phyloP scores from a whole-genome alignment of 2,797 vertebrate species.

The Spea hammondii region DNA sequence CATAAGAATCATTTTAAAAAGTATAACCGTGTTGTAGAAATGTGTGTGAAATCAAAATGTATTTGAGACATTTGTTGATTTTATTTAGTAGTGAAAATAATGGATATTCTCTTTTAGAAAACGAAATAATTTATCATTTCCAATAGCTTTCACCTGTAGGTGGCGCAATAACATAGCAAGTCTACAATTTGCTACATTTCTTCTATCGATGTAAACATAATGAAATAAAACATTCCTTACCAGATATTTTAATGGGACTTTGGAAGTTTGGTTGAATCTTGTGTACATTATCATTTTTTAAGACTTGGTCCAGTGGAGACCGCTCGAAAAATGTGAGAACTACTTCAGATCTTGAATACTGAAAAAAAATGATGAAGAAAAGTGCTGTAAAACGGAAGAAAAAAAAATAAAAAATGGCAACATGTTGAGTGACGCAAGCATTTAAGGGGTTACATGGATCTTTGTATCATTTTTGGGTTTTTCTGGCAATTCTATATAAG shows the following conservation, averaged over 20 bases:
- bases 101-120: background rate
- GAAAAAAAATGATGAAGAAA: conserved; percentile 22
- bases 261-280: conserved; percentile 93
- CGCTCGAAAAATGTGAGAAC: conserved; percentile 96
- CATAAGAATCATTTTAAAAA: too few species aligned
- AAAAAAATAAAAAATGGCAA: background rate
- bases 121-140: background rate
- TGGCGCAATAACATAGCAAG: conserved; percentile 9
- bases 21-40: too few species aligned
- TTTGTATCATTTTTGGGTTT: too few species aligned
- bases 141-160: conserved; percentile 3
- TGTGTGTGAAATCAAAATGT: too few species aligned
- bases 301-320: conserved; percentile 91
- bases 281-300: conserved; percentile 91
- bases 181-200: background rate
- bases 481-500: too few species aligned
- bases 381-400: background rate
- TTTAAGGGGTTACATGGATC: too few species aligned
- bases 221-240: conserved; percentile 61
- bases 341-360: conserved; percentile 97
- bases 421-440: too few species aligned
- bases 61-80: too few species aligned
- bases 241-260: conserved; percentile 92
- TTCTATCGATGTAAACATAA: background rate
- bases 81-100: too few species aligned